Evolutionary conservation across 2,113 vertebrate genomes (phyloP).

Genomic region (Nesospiza acunhae): DNA sequence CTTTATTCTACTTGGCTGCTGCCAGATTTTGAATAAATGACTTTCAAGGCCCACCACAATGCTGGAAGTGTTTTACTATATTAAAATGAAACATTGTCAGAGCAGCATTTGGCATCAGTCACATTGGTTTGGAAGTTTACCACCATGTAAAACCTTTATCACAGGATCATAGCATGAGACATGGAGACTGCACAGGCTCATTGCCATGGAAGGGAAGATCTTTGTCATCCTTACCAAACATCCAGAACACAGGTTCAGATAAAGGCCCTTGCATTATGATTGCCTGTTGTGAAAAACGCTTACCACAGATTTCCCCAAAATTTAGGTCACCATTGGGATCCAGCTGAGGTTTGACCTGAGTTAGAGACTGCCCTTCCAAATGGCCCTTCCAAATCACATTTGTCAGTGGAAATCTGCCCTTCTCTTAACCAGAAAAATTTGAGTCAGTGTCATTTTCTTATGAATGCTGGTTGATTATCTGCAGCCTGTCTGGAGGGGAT

Average conservation of each 20-base stretch:
- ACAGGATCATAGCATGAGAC: background rate
- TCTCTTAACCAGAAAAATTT: background rate
- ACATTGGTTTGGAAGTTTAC: background rate
- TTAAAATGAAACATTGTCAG: background rate
- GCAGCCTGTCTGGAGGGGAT: background rate
- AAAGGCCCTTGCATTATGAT: background rate
- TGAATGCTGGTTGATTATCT: background rate
- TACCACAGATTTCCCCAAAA: background rate
- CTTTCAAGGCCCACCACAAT: background rate
- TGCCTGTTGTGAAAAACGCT: background rate
- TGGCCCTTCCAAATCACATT: background rate
- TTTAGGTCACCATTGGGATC: background rate
- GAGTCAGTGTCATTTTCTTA: background rate
- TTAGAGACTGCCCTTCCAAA: background rate
- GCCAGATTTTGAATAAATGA: slow-evolving; percentile 46
- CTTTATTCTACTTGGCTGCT: slow-evolving; percentile 29
- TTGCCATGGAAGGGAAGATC: background rate
- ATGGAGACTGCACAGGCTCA: background rate
- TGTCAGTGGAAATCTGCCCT: background rate
- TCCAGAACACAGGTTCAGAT: background rate
- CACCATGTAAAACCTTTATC: background rate
- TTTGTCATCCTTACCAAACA: background rate
- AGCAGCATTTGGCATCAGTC: background rate
- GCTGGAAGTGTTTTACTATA: slow-evolving; percentile 29
- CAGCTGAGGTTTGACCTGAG: background rate